phyloP scores from a whole-genome alignment of 2,797 vertebrate species.

The Sebastes goodei region DNA sequence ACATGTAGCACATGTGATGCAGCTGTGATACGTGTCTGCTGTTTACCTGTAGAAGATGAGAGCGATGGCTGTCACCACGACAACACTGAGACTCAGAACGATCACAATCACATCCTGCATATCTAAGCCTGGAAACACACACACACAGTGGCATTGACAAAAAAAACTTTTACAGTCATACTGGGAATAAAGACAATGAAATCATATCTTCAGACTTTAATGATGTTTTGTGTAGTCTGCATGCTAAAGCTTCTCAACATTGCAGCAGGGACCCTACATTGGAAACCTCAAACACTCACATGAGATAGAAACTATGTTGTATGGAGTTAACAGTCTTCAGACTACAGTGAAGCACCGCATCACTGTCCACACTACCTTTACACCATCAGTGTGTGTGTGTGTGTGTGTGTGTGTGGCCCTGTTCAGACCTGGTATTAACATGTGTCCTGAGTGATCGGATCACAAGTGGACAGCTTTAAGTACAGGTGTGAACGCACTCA shows the following conservation, averaged over 20 bases:
- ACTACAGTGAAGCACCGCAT: not conserved
- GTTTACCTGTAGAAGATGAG: constrained; percentile 92
- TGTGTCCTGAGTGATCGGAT: too few relatives aligned
- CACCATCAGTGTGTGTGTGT: not conserved
- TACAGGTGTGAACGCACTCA: too few relatives aligned
- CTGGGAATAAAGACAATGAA: not conserved
- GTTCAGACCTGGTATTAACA: too few relatives aligned
- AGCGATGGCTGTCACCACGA: constrained; percentile 88
- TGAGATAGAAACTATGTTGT: not conserved
- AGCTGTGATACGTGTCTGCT: not conserved
- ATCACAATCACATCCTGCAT: constrained; percentile 86
- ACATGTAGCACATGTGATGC: not conserved
- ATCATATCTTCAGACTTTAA: not conserved
- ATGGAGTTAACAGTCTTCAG: not conserved
- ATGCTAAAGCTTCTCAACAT: not conserved
- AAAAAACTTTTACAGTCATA: not conserved
- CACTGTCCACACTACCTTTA: too few relatives aligned
- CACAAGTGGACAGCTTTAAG: too few relatives aligned
- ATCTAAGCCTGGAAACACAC: constrained; percentile 50
- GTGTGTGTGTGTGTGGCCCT: not conserved
- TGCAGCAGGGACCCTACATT: not conserved
- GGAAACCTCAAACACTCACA: not conserved
- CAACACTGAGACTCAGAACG: constrained; percentile 85
- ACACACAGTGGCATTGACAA: not conserved
- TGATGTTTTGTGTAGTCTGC: not conserved